phyloP scores from a whole-genome alignment of 2,113 vertebrate species.

The Tetrao urogallus region DNA sequence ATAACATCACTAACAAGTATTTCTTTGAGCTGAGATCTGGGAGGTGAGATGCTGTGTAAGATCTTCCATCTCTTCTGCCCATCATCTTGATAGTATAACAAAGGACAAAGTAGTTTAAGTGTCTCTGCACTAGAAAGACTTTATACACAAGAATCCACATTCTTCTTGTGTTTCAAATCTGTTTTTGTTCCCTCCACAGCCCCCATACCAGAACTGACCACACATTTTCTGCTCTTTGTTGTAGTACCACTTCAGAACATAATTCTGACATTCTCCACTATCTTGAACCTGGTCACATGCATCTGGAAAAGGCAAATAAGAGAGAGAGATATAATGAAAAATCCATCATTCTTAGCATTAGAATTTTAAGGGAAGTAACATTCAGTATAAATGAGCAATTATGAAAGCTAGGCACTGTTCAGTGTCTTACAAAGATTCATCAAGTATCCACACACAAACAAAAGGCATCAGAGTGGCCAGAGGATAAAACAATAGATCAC shows the following conservation, averaged over 20 bases:
- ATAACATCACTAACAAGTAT: background rate
- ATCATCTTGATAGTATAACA: background rate
- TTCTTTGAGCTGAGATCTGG: background rate
- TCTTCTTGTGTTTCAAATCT: conserved; percentile 79
- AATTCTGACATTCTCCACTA: conserved; percentile 77
- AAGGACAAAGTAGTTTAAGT: background rate
- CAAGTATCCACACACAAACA: background rate
- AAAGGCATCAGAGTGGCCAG: accelerated
- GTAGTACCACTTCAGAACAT: conserved; percentile 83
- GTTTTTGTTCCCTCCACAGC: conserved; percentile 85
- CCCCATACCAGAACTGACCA: conserved; percentile 84
- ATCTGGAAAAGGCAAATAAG: conserved; percentile 65
- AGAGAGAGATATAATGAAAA: background rate
- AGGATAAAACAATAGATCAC: background rate
- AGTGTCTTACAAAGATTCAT: background rate
- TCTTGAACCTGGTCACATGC: conserved; percentile 72
- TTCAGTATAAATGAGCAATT: background rate
- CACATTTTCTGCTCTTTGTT: conserved; percentile 71
- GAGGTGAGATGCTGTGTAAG: background rate
- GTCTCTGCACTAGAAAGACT: background rate
- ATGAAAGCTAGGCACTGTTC: background rate
- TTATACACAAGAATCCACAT: conserved; percentile 75
- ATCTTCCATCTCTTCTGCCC: background rate
- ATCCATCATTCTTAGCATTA: background rate
- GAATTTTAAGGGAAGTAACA: background rate